Conservation (phyloP, 1,140 invertebrate genomes). For the Bemisia tabaci region DNA sequence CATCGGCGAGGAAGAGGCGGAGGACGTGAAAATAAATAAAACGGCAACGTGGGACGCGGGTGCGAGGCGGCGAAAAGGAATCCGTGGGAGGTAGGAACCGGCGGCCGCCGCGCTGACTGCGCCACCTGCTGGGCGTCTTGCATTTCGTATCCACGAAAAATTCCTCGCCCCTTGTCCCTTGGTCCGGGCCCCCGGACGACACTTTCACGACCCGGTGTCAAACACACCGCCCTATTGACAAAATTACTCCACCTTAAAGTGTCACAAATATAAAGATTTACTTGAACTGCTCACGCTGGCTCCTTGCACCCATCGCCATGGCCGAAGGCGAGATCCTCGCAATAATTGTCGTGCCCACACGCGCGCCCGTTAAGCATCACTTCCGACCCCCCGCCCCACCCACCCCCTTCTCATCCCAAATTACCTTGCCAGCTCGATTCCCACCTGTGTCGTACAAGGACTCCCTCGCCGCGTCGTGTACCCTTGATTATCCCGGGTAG, state of each 20-base stretch:
- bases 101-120: too few relatives aligned
- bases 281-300: background rate
- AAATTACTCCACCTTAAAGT: background rate
- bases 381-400: background rate
- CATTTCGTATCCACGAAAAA: background rate
- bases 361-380: background rate
- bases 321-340: background rate
- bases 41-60: too few relatives aligned
- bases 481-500: too few relatives aligned
- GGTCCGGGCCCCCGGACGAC: background rate
- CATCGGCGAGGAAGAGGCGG: too few relatives aligned
- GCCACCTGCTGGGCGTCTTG: background rate
- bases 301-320: background rate
- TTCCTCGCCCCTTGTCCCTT: background rate
- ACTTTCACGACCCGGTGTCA: background rate
- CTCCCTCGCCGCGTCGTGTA: too few relatives aligned
- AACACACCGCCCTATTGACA: background rate
- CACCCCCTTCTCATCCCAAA: background rate
- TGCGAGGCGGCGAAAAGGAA: background rate
- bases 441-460: too few relatives aligned
- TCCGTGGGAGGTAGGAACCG: background rate
- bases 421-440: too few relatives aligned
- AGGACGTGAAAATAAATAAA: too few relatives aligned
- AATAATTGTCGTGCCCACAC: background rate
- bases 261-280: background rate